Percentiles rank a stretch among this genome's conserved stretches.
These are phyloP conservation scores for Ibycter americanus DNA, from an alignment of 2,797 vertebrate genomes.

Conservation along the genomic window DNA sequence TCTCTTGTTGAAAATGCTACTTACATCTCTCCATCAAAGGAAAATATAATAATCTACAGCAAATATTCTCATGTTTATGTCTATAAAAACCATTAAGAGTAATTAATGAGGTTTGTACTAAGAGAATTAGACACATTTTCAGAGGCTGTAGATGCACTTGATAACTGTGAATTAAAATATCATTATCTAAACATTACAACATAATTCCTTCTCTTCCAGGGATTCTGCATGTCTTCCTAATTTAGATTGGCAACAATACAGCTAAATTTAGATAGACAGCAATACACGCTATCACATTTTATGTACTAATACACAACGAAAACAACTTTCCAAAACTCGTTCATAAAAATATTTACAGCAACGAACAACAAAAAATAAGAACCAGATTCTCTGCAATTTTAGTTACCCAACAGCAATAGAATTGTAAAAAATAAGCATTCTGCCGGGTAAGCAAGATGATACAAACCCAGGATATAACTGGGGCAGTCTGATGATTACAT, in stretches of 20 bases:
- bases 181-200: not conserved
- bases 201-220: not conserved
- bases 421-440: not conserved
- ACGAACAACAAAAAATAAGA: not conserved
- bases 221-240: not conserved
- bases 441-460: not conserved
- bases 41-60: not conserved
- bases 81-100: not conserved
- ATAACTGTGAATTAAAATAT: not conserved
- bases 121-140: not conserved
- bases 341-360: not conserved
- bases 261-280: not conserved
- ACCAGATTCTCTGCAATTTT: not conserved
- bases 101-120: slow-evolving; percentile 4
- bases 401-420: not conserved
- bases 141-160: not conserved
- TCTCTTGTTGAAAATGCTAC: not conserved
- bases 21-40: not conserved
- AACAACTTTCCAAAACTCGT: not conserved
- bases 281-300: not conserved
- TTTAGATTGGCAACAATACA: not conserved
- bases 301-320: not conserved
- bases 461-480: not conserved
- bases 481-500: not conserved
- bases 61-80: not conserved